Percentiles rank a stretch among this genome's conserved stretches.
Conservation (phyloP, 2,113 vertebrate genomes). For the Asarcornis scutulata region DNA sequence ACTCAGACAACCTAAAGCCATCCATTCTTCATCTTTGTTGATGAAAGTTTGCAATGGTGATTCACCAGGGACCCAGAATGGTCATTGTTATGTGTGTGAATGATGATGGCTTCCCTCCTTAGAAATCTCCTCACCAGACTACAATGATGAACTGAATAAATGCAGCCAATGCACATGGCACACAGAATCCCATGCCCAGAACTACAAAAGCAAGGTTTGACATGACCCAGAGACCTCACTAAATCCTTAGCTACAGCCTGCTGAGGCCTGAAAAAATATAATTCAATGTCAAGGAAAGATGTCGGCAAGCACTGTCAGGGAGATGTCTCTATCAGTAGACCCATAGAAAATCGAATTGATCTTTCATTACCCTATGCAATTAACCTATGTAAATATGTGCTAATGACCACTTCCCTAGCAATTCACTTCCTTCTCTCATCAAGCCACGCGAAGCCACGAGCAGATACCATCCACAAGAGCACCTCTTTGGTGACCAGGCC, state of each 20-base stretch:
- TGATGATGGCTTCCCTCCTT: not conserved
- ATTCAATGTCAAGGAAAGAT: not conserved
- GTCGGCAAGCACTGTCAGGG: not conserved
- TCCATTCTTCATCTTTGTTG: not conserved
- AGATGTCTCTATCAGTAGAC: not conserved
- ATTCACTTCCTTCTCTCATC: not conserved
- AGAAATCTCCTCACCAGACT: not conserved
- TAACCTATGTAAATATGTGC: constrained; percentile 55
- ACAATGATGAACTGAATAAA: not conserved
- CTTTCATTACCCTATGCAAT: constrained; percentile 27
- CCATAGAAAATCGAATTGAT: constrained; percentile 29
- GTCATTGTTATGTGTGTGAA: accelerated
- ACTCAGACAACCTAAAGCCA: not conserved
- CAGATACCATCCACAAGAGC: not conserved
- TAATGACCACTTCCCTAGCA: constrained; percentile 14
- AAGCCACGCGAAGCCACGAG: not conserved
- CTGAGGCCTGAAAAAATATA: not conserved
- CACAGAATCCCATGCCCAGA: not conserved
- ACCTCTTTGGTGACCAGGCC: not conserved
- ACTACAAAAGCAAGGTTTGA: not conserved
- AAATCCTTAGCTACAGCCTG: not conserved
- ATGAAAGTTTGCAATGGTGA: not conserved
- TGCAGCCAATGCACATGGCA: not conserved
- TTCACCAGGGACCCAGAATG: not conserved
- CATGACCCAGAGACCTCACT: not conserved